Evolutionary conservation across 2,797 vertebrate genomes (phyloP).

Genomic region (Hyperoplus immaculatus): DNA sequence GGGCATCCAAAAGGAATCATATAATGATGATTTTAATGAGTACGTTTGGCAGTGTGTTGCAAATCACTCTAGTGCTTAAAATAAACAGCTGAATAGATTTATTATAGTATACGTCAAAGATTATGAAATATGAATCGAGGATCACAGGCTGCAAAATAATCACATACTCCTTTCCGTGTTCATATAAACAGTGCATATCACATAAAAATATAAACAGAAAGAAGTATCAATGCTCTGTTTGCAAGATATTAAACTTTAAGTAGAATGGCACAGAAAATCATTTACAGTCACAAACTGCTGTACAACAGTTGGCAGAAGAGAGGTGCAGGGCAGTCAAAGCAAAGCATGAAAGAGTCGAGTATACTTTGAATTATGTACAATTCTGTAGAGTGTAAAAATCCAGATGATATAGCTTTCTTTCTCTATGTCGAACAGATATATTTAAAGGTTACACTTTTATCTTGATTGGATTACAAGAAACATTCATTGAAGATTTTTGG

Average conservation of each 20-base stretch:
- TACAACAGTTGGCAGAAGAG: constrained; percentile 87
- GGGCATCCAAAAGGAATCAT: background rate
- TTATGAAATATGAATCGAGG: constrained; percentile 82
- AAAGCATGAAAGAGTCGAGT: constrained; percentile 76
- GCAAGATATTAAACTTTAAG: constrained; percentile 87
- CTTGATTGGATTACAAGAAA: constrained; percentile 83
- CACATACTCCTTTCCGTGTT: constrained; percentile 79
- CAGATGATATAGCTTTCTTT: constrained; percentile 67
- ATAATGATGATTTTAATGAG: constrained; percentile 1
- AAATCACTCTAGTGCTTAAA: constrained; percentile 83
- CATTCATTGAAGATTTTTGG: constrained; percentile 77
- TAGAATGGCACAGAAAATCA: constrained; percentile 88
- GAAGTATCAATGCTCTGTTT: constrained; percentile 84
- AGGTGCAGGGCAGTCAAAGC: constrained; percentile 78
- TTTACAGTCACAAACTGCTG: constrained; percentile 93
- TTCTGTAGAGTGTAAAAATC: constrained; percentile 83
- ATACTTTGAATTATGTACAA: constrained; percentile 80
- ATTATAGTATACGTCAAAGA: constrained; percentile 82
- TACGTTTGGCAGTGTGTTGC: constrained; percentile 42
- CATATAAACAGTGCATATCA: constrained; percentile 86
- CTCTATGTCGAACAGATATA: constrained; percentile 68
- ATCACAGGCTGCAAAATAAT: constrained; percentile 81
- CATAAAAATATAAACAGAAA: constrained; percentile 86
- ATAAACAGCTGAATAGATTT: constrained; percentile 87
- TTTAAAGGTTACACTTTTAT: constrained; percentile 83